Evolutionary conservation across 2,797 vertebrate genomes (phyloP).

Genomic region (Sebastes cheni): DNA sequence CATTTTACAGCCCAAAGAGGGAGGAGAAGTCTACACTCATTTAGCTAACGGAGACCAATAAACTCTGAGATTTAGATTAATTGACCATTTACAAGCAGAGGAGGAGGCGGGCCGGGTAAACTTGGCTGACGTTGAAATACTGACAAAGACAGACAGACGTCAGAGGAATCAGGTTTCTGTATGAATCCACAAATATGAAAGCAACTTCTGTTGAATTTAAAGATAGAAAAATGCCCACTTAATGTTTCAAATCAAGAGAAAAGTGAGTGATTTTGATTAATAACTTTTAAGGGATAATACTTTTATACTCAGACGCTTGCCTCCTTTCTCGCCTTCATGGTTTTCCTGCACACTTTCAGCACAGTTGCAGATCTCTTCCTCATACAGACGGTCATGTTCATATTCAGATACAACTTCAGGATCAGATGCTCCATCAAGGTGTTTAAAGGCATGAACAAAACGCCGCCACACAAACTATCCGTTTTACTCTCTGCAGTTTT

Average conservation of each 20-base stretch:
- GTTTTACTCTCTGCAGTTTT: neutral
- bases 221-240: neutral
- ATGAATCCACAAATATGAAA: neutral
- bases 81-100: conserved; percentile 69
- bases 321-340: neutral
- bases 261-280: neutral
- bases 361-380: neutral
- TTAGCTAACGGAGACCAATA: conserved; percentile 78
- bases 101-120: conserved; percentile 41
- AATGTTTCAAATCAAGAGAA: neutral
- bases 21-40: conserved; percentile 73
- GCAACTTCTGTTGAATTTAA: neutral
- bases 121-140: neutral
- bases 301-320: neutral
- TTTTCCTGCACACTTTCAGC: neutral
- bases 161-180: neutral
- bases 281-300: neutral
- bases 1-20: conserved; percentile 66
- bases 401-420: neutral
- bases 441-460: too few relatives aligned
- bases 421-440: neutral
- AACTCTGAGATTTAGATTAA: conserved; percentile 76
- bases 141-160: neutral
- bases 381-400: neutral
- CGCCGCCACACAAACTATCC: neutral